A percentile compares a stretch with the other conserved stretches of the same genome.
These are phyloP conservation scores for Thinocorus orbignyianus DNA, from an alignment of 2,113 vertebrate genomes.

Conservation along the genomic window DNA sequence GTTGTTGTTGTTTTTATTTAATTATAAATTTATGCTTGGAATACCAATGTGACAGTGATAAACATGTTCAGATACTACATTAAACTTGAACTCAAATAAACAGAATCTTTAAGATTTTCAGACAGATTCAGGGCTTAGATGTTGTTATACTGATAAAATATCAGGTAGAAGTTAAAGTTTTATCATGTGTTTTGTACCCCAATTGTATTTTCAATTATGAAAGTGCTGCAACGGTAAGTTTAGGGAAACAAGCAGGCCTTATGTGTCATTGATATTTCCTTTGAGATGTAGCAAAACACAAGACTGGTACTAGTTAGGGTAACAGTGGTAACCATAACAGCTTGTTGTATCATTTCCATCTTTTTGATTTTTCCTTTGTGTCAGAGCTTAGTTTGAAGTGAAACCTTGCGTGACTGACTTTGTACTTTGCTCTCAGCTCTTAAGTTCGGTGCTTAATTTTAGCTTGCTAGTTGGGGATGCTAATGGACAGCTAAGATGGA, in stretches of 20 bases:
- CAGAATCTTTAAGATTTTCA: background rate
- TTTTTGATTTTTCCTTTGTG: background rate
- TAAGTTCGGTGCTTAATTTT: background rate
- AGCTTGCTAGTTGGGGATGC: background rate
- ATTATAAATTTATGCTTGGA: background rate
- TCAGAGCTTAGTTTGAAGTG: background rate
- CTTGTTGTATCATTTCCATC: background rate
- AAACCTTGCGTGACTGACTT: background rate
- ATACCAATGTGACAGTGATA: background rate
- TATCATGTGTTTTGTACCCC: background rate
- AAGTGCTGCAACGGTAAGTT: background rate
- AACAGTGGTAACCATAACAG: background rate
- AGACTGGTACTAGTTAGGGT: background rate
- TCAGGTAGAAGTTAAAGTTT: background rate
- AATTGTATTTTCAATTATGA: background rate
- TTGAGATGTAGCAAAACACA: background rate
- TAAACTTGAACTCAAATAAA: background rate
- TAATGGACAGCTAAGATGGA: background rate
- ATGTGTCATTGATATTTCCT: background rate
- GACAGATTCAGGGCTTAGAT: background rate
- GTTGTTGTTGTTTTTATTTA: rapidly evolving
- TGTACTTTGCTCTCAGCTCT: background rate
- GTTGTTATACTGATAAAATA: background rate
- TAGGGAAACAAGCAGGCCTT: background rate
- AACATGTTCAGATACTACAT: background rate